phyloP scores from a whole-genome alignment of 2,797 vertebrate genomes.

The Molossus alvarezi region DNA sequence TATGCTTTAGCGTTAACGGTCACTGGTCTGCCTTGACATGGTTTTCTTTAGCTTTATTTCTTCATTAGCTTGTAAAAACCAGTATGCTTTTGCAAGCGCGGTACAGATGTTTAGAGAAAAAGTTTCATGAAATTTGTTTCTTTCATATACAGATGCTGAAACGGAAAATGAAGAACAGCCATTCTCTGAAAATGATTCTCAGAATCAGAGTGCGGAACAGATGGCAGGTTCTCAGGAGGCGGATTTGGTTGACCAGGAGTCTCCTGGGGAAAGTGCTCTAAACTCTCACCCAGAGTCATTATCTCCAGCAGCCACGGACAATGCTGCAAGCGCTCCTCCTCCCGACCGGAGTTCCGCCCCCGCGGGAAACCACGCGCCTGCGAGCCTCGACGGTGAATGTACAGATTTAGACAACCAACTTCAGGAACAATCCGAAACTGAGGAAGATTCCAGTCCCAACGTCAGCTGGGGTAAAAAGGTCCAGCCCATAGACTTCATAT shows the following conservation, averaged over 20 bases:
- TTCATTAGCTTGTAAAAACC: conserved; percentile 50
- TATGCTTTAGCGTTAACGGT: background rate
- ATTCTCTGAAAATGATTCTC: conserved; percentile 89
- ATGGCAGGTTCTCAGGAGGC: conserved; percentile 83
- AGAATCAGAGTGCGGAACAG: conserved; percentile 87
- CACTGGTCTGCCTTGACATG: background rate
- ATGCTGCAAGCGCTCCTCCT: conserved; percentile 56
- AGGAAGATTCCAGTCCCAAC: conserved; percentile 88
- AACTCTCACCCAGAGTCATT: conserved; percentile 74
- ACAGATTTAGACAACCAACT: conserved; percentile 85
- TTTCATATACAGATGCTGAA: conserved; percentile 89
- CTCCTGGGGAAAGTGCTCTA: conserved; percentile 80
- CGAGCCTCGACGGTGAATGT: conserved; percentile 83
- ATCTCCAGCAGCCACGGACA: conserved; percentile 49
- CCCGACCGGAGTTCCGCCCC: conserved; percentile 78
- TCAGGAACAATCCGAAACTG: conserved; percentile 90
- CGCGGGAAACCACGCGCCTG: conserved; percentile 75
- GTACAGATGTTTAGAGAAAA: background rate
- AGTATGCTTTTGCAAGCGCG: conserved; percentile 14
- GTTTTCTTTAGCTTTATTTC: background rate
- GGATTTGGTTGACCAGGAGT: conserved; percentile 70
- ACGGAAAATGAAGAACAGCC: conserved; percentile 90
- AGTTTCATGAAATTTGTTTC: conserved; percentile 21
- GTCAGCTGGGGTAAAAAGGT: conserved; percentile 89
- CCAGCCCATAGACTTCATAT: conserved; percentile 95